A percentile compares a stretch with the other conserved stretches of the same genome.
phyloP scores from a whole-genome alignment of 2,797 vertebrate species.

The Dendrocincla fuliginosa region DNA sequence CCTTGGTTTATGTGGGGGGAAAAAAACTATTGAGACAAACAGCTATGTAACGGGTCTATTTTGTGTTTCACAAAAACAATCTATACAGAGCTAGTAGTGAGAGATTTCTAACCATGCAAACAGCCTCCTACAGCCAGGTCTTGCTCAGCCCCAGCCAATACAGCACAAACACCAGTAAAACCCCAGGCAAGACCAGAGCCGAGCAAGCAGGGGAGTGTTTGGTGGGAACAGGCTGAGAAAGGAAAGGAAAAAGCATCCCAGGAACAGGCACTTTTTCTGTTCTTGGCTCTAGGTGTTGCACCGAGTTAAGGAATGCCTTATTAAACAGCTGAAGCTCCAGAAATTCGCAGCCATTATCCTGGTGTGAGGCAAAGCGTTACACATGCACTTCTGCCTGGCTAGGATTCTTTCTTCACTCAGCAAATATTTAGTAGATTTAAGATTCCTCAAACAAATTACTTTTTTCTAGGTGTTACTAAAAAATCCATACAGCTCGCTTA shows the following conservation, averaged over 20 bases:
- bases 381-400: not conserved
- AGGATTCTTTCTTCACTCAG: not conserved
- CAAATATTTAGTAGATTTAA: not conserved
- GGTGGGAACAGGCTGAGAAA: not conserved
- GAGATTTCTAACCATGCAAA: not conserved
- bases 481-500: not conserved
- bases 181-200: not conserved
- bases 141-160: not conserved
- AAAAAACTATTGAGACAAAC: not conserved
- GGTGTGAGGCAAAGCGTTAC: not conserved
- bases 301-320: not conserved
- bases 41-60: not conserved
- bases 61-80: not conserved
- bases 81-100: not conserved
- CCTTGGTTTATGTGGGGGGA: not conserved
- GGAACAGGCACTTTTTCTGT: not conserved
- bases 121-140: not conserved
- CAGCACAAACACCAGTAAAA: not conserved
- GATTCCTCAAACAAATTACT: not conserved
- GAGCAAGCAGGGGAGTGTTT: not conserved
- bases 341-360: conserved; percentile 4
- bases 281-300: not conserved
- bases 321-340: not conserved
- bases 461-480: not conserved
- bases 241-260: not conserved